Percentiles rank a stretch among this genome's conserved stretches.
phyloP scores from a whole-genome alignment of 2,888 invertebrate species.

The Lasioglossum leucozonium region DNA sequence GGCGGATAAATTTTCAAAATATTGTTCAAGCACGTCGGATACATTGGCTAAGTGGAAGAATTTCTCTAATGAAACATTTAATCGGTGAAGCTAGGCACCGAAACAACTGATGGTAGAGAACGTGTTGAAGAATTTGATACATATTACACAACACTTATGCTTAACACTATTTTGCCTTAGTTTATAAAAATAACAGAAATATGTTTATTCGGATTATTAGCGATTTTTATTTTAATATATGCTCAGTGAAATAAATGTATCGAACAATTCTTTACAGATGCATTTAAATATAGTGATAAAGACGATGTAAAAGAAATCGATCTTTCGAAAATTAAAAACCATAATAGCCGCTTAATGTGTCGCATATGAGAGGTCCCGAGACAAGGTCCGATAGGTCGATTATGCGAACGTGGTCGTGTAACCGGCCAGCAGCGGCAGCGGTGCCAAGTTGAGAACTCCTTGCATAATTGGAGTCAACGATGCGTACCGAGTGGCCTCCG shows the following conservation, averaged over 20 bases:
- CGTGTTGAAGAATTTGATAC: no score
- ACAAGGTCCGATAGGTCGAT: neutral
- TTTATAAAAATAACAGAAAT: no score
- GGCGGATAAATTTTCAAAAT: neutral
- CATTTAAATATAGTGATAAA: neutral
- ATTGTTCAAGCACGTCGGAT: neutral
- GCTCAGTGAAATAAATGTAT: no score
- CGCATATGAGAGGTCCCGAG: neutral
- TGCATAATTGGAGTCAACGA: slow-evolving; percentile 82
- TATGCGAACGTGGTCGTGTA: slow-evolving; percentile 36
- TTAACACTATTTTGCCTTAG: no score
- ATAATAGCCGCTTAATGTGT: neutral
- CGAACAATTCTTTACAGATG: no score
- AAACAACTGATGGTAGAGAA: no score
- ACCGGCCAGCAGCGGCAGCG: slow-evolving; percentile 47
- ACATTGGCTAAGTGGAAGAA: neutral
- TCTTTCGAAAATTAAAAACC: neutral
- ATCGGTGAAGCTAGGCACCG: no score
- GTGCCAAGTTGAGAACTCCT: slow-evolving; percentile 79
- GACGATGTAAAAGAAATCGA: no score
- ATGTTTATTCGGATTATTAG: no score
- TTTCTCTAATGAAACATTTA: neutral
- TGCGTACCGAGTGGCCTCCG: slow-evolving; percentile 79
- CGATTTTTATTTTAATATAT: no score
- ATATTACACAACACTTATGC: no score